Conservation (phyloP, 2,113 vertebrate genomes). For the Eptesicus fuscus region DNA sequence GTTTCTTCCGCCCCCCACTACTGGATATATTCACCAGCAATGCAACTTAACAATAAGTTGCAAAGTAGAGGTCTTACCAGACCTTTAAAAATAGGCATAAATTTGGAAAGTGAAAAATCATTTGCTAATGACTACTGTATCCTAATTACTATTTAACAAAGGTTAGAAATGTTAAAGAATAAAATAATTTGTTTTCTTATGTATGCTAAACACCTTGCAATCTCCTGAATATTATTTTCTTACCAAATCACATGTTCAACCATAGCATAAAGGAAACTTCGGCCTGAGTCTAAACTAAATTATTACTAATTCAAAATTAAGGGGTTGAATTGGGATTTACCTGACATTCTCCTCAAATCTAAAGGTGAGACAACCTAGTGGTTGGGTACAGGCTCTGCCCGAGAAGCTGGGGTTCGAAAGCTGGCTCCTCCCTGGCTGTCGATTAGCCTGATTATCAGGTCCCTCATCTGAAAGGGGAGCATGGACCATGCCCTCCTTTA, state of each 20-base stretch:
- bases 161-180: not conserved
- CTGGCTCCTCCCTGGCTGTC: too few species aligned
- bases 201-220: not conserved
- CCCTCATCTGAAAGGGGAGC: not conserved
- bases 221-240: not conserved
- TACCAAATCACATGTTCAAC: not conserved
- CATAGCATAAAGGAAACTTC: not conserved
- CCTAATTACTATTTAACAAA: not conserved
- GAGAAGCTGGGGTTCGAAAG: rapidly evolving
- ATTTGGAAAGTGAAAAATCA: conserved; percentile 1
- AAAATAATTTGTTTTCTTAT: not conserved
- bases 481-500: not conserved
- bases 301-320: not conserved
- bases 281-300: not conserved
- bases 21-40: not conserved
- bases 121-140: not conserved
- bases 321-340: not conserved
- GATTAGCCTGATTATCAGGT: rapidly evolving
- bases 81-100: not conserved
- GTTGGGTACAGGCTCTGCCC: not conserved
- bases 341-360: not conserved
- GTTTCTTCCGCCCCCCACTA: not conserved
- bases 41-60: not conserved
- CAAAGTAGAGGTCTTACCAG: not conserved
- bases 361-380: not conserved